These are phyloP conservation scores for Leptonema lineaticorne DNA, from an alignment of 1,140 invertebrate species.

Conservation along the genomic window DNA sequence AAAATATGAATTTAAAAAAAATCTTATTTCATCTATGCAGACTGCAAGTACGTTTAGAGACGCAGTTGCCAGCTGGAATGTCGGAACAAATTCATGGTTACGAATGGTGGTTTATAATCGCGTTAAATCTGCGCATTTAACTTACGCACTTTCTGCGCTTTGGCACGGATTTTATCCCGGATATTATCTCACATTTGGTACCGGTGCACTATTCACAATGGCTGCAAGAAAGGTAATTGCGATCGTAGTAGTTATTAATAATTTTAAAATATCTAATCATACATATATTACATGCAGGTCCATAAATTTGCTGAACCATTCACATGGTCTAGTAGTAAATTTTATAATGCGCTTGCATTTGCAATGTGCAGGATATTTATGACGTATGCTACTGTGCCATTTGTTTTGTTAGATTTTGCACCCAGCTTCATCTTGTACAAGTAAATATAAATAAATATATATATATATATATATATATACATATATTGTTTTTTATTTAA, in stretches of 20 bases:
- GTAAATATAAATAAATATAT: slow-evolving; percentile 42
- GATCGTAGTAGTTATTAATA: too few species aligned
- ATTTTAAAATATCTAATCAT: neutral
- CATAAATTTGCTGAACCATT: slow-evolving; percentile 72
- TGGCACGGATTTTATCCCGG: slow-evolving; percentile 99
- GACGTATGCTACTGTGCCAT: slow-evolving; percentile 85
- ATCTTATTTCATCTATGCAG: slow-evolving; percentile 49
- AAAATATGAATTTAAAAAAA: neutral
- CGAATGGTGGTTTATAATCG: slow-evolving; percentile 85
- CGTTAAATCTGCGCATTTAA: slow-evolving; percentile 64
- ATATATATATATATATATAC: neutral
- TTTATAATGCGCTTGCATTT: slow-evolving; percentile 80
- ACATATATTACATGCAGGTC: slow-evolving; percentile 57
- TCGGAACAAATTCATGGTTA: slow-evolving; percentile 88
- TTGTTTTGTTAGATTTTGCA: slow-evolving; percentile 83
- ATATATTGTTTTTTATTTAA: neutral
- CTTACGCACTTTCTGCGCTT: slow-evolving; percentile 86
- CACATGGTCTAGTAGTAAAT: slow-evolving; percentile 66
- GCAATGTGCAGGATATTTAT: slow-evolving; percentile 77
- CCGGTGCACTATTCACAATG: slow-evolving; percentile 83
- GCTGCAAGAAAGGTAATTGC: slow-evolving; percentile 72
- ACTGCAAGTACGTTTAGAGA: slow-evolving; percentile 76
- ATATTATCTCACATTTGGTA: slow-evolving; percentile 94
- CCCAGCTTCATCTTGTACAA: slow-evolving; percentile 54
- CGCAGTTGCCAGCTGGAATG: slow-evolving; percentile 88